These are phyloP conservation scores for Drosophila obscura DNA, from an alignment of 1,140 invertebrate species.

Conservation along the genomic window DNA sequence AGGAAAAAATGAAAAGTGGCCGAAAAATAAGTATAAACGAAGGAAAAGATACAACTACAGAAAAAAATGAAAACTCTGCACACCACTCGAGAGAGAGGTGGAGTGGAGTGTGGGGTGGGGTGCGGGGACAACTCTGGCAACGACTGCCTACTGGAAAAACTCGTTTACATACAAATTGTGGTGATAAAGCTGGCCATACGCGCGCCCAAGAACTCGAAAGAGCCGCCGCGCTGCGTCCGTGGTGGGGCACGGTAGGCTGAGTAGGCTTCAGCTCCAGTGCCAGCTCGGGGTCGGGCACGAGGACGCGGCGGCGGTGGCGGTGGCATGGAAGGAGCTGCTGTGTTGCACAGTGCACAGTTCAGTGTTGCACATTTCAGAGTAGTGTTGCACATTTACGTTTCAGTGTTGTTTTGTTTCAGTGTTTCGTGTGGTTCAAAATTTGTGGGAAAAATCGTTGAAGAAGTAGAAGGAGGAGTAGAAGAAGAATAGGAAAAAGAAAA, in stretches of 20 bases:
- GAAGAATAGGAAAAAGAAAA: conserved; percentile 61
- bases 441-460: conserved; percentile 50
- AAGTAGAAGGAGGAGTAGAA: conserved; percentile 38
- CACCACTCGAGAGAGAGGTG: background rate
- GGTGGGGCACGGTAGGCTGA: conserved; percentile 25
- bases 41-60: too few relatives aligned
- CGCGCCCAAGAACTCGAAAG: conserved; percentile 83
- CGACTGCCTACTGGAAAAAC: conserved; percentile 75
- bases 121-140: background rate
- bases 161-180: conserved; percentile 84
- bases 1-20: conserved; percentile 76
- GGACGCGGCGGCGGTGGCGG: conserved; percentile 55
- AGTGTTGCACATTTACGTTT: conserved; percentile 2
- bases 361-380: conserved; percentile 5
- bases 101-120: background rate
- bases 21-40: conserved; percentile 40
- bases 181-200: conserved; percentile 84
- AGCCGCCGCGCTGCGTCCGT: conserved; percentile 70
- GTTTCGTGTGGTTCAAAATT: conserved; percentile 35
- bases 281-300: conserved; percentile 41
- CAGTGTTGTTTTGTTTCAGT: conserved; percentile 20
- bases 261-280: conserved; percentile 13
- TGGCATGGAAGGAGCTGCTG: conserved; percentile 30
- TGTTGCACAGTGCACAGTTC: conserved; percentile 10
- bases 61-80: conserved; percentile 46